These are phyloP conservation scores for Noctua comes DNA, from an alignment of 2,888 invertebrate species.

Conservation along the genomic window DNA sequence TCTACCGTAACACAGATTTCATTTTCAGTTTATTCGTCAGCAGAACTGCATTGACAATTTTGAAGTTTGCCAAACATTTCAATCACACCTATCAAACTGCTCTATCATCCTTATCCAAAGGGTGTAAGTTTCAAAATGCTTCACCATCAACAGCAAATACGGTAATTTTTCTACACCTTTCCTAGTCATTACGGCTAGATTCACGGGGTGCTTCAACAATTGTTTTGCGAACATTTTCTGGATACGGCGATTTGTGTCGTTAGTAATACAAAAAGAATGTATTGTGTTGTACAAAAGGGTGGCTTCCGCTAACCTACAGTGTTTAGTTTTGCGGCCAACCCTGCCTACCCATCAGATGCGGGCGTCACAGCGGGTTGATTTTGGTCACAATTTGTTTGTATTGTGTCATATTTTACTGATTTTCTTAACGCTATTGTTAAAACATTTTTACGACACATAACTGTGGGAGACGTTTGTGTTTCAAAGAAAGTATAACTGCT, in stretches of 20 bases:
- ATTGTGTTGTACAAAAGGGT: conserved; percentile 82
- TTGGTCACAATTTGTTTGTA: conserved; percentile 61
- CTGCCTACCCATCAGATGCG: conserved; percentile 74
- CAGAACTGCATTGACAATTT: conserved; percentile 61
- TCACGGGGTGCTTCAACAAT: conserved; percentile 80
- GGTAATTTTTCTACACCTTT: conserved; percentile 78
- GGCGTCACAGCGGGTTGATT: conserved; percentile 75
- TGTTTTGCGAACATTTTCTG: conserved; percentile 82
- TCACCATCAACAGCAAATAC: conserved; percentile 23
- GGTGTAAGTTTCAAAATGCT: conserved; percentile 32
- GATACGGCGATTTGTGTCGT: conserved; percentile 79
- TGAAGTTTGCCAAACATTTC: conserved; percentile 40
- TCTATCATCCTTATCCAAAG: conserved; percentile 39
- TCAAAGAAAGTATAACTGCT: conserved; percentile 59
- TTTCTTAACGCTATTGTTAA: conserved; percentile 55
- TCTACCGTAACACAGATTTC: not conserved
- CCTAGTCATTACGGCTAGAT: conserved; percentile 81
- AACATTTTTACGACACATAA: conserved; percentile 51
- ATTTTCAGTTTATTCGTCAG: conserved; percentile 15
- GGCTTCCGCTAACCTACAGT: conserved; percentile 80
- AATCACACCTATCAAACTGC: not conserved
- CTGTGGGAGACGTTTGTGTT: conserved; percentile 46
- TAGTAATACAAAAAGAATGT: conserved; percentile 78
- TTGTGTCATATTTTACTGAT: conserved; percentile 56
- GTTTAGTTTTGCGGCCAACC: conserved; percentile 77